These are phyloP conservation scores for Aythya baeri DNA, from an alignment of 2,113 vertebrate species.

Conservation along the genomic window DNA sequence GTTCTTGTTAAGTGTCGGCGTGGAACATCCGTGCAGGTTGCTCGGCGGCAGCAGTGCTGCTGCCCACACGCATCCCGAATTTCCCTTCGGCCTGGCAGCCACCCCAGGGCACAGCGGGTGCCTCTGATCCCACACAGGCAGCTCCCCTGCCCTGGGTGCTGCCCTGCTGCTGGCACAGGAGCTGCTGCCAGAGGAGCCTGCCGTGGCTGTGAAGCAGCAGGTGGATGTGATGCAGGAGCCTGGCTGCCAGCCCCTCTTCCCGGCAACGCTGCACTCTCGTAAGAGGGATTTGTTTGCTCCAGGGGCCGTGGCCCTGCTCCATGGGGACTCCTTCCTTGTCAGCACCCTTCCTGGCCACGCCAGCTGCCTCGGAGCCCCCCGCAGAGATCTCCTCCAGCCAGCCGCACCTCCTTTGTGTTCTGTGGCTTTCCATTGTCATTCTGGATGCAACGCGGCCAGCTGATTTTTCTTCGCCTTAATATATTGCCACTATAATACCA, in stretches of 20 bases:
- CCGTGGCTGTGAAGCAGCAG: not conserved
- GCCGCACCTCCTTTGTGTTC: not conserved
- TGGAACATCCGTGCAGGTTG: fast-evolving
- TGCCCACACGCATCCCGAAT: fast-evolving
- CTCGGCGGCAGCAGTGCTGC: fast-evolving
- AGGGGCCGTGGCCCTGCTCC: not conserved
- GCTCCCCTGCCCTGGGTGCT: not conserved
- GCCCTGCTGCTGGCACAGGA: not conserved
- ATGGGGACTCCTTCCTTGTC: fast-evolving
- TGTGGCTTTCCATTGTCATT: constrained; percentile 32
- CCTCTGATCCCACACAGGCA: too few relatives aligned
- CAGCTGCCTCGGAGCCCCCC: not conserved
- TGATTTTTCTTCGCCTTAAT: constrained; percentile 51
- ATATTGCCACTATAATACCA: constrained; percentile 62
- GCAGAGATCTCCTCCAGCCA: not conserved
- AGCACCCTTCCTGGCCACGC: not conserved
- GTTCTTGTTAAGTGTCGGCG: fast-evolving
- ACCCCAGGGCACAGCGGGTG: not conserved
- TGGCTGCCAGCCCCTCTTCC: fast-evolving
- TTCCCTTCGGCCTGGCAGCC: fast-evolving
- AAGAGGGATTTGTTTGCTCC: fast-evolving
- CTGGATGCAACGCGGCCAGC: not conserved
- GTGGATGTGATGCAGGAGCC: not conserved
- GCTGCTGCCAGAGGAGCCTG: not conserved
- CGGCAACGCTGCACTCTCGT: not conserved